phyloP scores from a whole-genome alignment of 1,140 invertebrate genomes.

The Dendroctonus ponderosae region DNA sequence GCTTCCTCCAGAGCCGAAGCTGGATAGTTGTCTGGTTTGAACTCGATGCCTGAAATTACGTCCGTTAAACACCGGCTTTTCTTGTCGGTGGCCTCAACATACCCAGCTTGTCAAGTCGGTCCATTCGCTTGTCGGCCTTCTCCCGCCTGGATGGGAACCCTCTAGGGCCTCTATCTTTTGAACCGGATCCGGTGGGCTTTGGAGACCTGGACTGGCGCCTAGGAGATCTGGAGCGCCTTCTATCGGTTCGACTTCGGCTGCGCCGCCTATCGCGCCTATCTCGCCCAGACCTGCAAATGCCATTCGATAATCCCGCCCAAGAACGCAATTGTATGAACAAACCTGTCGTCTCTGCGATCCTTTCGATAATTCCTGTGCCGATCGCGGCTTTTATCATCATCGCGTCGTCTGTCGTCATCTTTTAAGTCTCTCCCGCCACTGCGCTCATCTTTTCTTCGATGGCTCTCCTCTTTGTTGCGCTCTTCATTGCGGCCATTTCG shows the following conservation, averaged over 20 bases:
- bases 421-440: conserved; percentile 11
- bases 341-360: conserved; percentile 36
- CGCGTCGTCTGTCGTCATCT: conserved; percentile 19
- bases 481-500: conserved; percentile 20
- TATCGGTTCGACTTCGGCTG: conserved; percentile 31
- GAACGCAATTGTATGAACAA: background rate
- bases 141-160: conserved; percentile 23
- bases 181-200: conserved; percentile 33
- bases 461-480: conserved; percentile 9
- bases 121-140: conserved; percentile 32
- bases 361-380: conserved; percentile 31
- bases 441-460: conserved; percentile 12
- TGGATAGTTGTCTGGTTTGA: conserved; percentile 27
- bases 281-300: conserved; percentile 13
- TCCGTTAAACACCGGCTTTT: background rate
- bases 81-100: background rate
- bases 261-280: conserved; percentile 29
- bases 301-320: background rate
- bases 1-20: conserved; percentile 15
- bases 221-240: conserved; percentile 26
- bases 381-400: conserved; percentile 33
- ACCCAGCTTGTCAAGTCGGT: conserved; percentile 34
- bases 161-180: conserved; percentile 25
- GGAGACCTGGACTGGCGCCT: conserved; percentile 38
- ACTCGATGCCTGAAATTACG: conserved; percentile 20